Base-by-base conservation (phyloP, 2,888 invertebrate genomes). In the Clivina fossor region DNA sequence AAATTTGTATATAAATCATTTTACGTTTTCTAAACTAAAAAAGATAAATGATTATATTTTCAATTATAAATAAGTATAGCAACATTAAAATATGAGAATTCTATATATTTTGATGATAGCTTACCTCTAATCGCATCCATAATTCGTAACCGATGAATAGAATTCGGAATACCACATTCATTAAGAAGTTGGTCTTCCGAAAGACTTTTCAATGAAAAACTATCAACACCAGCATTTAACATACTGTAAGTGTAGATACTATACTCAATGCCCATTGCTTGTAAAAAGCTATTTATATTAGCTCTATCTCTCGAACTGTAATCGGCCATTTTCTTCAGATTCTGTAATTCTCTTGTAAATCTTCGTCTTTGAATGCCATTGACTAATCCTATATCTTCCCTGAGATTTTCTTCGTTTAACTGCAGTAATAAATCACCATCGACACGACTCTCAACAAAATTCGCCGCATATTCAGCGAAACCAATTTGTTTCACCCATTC, bases 401-500 rank as follows among this genome's bases (percentile, higher is more conserved):
- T 84, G 49, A 99, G 82, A 78, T 96, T 95, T 50, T 90, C 88
- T 73, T 96, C 97, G 7, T 88, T 90, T 61, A 99, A 78, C 72
- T 93, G 92, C 55, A 99, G 77, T 60, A 99, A 76, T 47, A 99
- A 79, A 78, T 99, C 99, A 4, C 98, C 98, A 72, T 99, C 99
- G 22, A 99, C 97, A 72, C 92, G 83, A 68, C 95, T 93, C 51
- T 90, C 89, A 37, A 85, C 83, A 71, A 99, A 98, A 71, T 88
- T 88, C 2, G 76, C 79, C 2, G 89, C 85, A 65, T 88, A 93
- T 68, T 90, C 87, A 11, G 83, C 81, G 72, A 97, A 98, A 0
- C 96, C 96, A 66, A 96, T 95, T 80, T 98, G 97, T 70, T 93
- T 93, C 3, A 99, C 93, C 98, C 98, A 99, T 75, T 97, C 95